A percentile compares a stretch with the other conserved stretches of the same genome.
phyloP scores from a whole-genome alignment of 2,113 vertebrate genomes.

The Ciconia stormi region DNA sequence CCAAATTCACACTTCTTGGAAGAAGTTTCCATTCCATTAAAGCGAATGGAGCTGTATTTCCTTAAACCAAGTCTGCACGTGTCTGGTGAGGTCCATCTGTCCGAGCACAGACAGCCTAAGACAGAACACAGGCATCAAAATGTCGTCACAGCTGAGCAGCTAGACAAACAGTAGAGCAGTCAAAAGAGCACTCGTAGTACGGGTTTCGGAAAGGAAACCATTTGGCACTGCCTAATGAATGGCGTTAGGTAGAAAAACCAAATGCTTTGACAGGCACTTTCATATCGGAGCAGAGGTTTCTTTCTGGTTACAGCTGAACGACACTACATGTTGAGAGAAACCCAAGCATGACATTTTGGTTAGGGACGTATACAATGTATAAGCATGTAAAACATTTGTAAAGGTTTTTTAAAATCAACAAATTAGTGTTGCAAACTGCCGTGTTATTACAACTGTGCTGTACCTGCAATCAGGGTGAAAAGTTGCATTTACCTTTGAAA shows the following conservation, averaged over 20 bases:
- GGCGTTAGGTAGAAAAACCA: neutral
- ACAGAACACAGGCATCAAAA: neutral
- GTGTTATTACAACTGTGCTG: neutral
- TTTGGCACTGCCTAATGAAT: neutral
- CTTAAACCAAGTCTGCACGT: accelerated
- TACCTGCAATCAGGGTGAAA: neutral
- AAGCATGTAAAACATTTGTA: neutral
- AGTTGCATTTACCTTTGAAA: neutral
- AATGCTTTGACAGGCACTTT: neutral
- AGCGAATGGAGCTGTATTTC: neutral
- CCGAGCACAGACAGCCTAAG: neutral
- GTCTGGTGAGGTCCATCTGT: accelerated
- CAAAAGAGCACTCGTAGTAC: accelerated
- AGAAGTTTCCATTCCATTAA: neutral
- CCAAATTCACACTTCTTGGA: neutral
- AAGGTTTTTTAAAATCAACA: neutral
- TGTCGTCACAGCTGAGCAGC: neutral
- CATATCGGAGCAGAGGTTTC: neutral
- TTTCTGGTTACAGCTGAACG: neutral
- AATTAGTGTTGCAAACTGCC: neutral
- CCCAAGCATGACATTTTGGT: neutral
- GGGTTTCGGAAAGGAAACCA: neutral
- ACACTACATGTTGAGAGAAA: neutral
- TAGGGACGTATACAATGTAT: neutral
- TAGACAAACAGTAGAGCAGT: neutral